Base-by-base conservation (phyloP, 2,888 invertebrate species). In the Drosophila pseudotakahashii region DNA sequence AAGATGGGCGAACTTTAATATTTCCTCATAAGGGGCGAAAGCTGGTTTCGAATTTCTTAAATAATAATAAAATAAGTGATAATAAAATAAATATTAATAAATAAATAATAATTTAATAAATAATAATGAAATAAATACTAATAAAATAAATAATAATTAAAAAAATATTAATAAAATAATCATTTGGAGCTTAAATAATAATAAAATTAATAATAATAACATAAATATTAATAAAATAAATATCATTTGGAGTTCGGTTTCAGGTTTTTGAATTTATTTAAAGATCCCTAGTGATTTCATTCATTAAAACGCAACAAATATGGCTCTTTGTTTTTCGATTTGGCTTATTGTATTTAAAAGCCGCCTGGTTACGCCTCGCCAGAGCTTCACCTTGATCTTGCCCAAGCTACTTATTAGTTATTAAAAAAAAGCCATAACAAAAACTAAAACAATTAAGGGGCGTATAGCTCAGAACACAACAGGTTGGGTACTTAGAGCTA, bases 341-440 rank as follows among this genome's bases (percentile, higher is more conserved):
- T 57, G 45, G 16, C 58, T 48, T 48, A 10, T 64, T 76, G 36
- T 55, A 32, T 53, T 62, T 37, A 37, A 54, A 61, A 59, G 62
- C 53, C 45, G 39, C 57, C 41, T 52, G 69, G 75, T 79, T 79
- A 75, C 79, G 79, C 79, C 70, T 81, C 74, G 81, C 50, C 60
- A 52, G 68, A 69, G 73, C 63, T 70, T 82, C 71, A 82, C 80
- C 80, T 80, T 80, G 80, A 80, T 80, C 80, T 80, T 79, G 69
- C 70, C 55, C 58, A 59, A 23, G 72, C 50, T 7, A 30, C 62
- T 51, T 52, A 48, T 63, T 30, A 45, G 54, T 59, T 69, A 73
- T 55, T 44, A 50, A 44, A 63, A 67, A 67, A 42, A 57, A 54
- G 16, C 26, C 34, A 75, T 44, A 69, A 57, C 26, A 55, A 64